Base-by-base conservation (phyloP, 2,113 vertebrate genomes). In the Amphilophus citrinellus region DNA sequence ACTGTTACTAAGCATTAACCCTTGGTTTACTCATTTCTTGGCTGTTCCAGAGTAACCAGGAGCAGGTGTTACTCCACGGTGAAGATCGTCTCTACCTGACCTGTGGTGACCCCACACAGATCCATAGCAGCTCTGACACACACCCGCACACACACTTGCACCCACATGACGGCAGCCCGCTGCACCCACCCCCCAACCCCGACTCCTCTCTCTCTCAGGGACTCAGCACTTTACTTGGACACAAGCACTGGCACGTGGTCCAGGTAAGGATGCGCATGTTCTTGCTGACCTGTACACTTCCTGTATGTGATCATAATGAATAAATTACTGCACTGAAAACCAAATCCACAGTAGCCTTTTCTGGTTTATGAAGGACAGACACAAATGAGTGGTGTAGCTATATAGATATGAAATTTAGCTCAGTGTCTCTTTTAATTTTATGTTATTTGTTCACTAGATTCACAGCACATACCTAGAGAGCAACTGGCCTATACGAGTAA, bases 191-290 rank as follows among this genome's bases (percentile, higher is more conserved):
- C 82, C 93, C 90, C 18, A 93, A 96, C 93, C 93, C 94, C 83
- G 93, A 95, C 77, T 94, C 96, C 92, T 93, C 97, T 83, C 95
- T 97, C 96, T 97, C 98, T 97, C 98, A 97, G 96, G 97, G 98
- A 93, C 97, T 99, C 97, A 98, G 98, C 97, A 98, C 98, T 98
- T 98, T 99, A 98, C 96, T 99, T 89, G 98, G 98, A 92, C 98
- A 99, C 95, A 97, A 98, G 86, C 98, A 99, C 93, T 99, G 98
- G 98, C 98, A 99, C 30, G 97, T 99, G 84, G 97, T 99, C 86
- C 98, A 99, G 97, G 98, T 99, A 94, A 78, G 89, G 42, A 37
- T 24, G 11, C 8, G 27, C n/a, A 3, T 6, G 15, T 35, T 20
- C 61, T 2, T 39, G 47, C 14, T 56, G 15, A 9, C 50, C 50